These are phyloP conservation scores for Cherax destructor DNA, from an alignment of 1,140 invertebrate species.

Conservation along the genomic window DNA sequence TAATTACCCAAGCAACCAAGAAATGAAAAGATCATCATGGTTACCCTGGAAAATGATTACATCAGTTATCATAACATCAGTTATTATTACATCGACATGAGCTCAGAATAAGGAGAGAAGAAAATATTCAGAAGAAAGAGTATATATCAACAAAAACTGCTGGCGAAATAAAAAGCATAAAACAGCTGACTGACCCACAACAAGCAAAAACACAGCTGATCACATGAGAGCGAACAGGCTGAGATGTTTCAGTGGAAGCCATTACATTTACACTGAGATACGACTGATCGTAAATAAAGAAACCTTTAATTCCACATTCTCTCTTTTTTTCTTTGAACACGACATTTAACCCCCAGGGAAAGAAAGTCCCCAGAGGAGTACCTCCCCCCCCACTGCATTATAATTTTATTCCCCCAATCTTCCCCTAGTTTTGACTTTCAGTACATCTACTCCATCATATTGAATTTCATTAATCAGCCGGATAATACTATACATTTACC, in stretches of 20 bases:
- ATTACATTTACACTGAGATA: neutral
- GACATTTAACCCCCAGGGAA: neutral
- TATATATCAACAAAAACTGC: neutral
- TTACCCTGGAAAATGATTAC: too few species aligned
- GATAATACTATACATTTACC: neutral
- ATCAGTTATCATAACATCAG: too few species aligned
- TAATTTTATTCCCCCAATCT: neutral
- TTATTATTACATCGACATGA: too few species aligned
- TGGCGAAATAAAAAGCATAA: neutral
- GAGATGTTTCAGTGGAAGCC: neutral
- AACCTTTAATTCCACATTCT: neutral
- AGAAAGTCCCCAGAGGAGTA: neutral
- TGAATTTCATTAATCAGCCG: neutral
- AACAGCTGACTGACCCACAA: neutral
- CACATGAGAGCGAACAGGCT: too few species aligned
- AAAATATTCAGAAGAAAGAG: too few species aligned
- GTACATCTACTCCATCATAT: neutral
- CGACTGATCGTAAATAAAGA: neutral
- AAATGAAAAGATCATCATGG: too few species aligned
- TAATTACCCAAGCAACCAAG: too few species aligned
- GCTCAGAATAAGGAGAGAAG: too few species aligned
- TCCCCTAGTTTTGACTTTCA: neutral
- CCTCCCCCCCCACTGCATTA: too few species aligned
- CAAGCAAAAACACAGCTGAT: neutral
- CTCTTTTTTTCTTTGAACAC: neutral